phyloP scores from a whole-genome alignment of 2,888 invertebrate species.

The Leistus spinibarbis region DNA sequence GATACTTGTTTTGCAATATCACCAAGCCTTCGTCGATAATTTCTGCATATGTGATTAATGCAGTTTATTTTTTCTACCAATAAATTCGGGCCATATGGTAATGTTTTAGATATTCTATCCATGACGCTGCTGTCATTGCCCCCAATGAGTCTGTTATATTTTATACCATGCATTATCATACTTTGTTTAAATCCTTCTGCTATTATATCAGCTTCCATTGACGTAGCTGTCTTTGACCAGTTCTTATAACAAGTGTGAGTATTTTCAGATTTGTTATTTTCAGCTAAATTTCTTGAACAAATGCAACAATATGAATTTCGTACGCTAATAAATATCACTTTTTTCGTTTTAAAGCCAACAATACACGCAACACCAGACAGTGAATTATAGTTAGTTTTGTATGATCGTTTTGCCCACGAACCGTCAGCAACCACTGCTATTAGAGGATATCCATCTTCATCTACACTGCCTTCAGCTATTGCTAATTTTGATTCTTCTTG shows the following conservation, averaged over 20 bases:
- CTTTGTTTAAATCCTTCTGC: not conserved
- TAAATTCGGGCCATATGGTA: constrained; percentile 19
- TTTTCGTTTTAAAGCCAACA: constrained; percentile 19
- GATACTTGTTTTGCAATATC: constrained; percentile 16
- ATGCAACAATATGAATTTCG: constrained; percentile 20
- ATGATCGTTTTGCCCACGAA: constrained; percentile 27
- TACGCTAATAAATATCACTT: constrained; percentile 17
- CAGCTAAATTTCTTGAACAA: constrained; percentile 6
- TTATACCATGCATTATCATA: constrained; percentile 23
- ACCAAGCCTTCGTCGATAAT: constrained; percentile 12
- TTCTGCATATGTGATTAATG: constrained; percentile 24
- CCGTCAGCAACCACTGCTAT: constrained; percentile 11
- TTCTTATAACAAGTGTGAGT: constrained; percentile 19
- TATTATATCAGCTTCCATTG: constrained; percentile 24
- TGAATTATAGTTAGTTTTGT: constrained; percentile 29
- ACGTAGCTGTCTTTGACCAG: constrained; percentile 15
- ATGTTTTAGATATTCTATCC: constrained; percentile 14
- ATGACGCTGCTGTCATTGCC: constrained; percentile 21
- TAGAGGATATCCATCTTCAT: not conserved
- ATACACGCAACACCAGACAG: constrained; percentile 27
- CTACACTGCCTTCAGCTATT: constrained; percentile 1
- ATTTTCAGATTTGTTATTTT: constrained; percentile 5
- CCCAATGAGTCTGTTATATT: constrained; percentile 16
- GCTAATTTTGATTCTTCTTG: not conserved
- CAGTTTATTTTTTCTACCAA: constrained; percentile 24